These are phyloP conservation scores for Ptychochromis oligacanthus DNA, from an alignment of 2,113 vertebrate species.

Conservation along the genomic window DNA sequence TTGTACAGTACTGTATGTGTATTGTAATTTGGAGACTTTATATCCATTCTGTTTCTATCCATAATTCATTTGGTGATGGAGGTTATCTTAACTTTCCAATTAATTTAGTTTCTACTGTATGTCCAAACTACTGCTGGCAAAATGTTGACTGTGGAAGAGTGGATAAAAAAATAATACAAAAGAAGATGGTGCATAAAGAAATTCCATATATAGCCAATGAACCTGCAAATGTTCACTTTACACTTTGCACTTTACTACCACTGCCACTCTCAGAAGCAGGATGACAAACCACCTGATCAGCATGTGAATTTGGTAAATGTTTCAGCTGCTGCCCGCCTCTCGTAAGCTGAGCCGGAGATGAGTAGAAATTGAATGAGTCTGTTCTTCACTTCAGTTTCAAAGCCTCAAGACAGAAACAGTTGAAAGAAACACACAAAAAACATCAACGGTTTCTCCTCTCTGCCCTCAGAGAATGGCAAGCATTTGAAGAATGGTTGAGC, in stretches of 20 bases:
- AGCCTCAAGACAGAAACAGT: conserved; percentile 29
- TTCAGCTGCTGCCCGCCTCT: conserved; percentile 19
- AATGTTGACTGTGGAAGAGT: background rate
- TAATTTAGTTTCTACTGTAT: conserved; percentile 4
- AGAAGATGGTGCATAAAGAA: background rate
- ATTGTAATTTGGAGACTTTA: background rate
- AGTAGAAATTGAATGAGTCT: conserved; percentile 40
- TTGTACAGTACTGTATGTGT: background rate
- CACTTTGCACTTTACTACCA: background rate
- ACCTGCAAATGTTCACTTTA: conserved; percentile 18
- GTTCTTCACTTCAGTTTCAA: conserved; percentile 17
- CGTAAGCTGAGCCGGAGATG: conserved; percentile 8
- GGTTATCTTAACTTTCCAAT: background rate
- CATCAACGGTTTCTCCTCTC: conserved; percentile 14
- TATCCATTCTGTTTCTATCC: background rate
- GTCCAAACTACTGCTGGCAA: background rate
- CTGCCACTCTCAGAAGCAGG: background rate
- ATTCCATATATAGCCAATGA: background rate
- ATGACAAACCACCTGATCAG: conserved; percentile 42
- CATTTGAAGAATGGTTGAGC: conserved; percentile 9
- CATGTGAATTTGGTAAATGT: too few species aligned
- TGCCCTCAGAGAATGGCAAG: background rate
- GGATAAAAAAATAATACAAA: too few species aligned
- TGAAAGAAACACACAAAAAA: conserved; percentile 22
- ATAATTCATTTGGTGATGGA: background rate